Evolutionary conservation across 2,797 vertebrate genomes (phyloP).

Genomic region (Tokudaia muenninki): DNA sequence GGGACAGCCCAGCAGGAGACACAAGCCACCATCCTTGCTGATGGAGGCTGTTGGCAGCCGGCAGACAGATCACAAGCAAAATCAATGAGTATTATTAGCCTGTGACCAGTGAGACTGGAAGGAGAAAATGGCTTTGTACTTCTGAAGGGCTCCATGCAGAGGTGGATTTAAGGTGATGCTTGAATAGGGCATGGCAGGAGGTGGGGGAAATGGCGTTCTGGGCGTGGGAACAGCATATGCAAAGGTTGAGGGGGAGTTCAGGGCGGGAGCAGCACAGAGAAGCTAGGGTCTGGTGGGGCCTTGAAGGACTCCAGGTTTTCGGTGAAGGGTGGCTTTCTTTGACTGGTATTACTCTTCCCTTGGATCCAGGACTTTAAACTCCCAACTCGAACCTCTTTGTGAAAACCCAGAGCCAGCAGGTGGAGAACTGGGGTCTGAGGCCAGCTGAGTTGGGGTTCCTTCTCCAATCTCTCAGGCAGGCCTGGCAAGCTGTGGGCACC

Average conservation of each 20-base stretch:
- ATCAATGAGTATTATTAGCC: neutral
- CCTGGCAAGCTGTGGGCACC: slow-evolving; percentile 71
- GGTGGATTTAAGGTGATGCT: neutral
- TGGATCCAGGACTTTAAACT: slow-evolving; percentile 11
- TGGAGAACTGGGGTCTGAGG: slow-evolving; percentile 61
- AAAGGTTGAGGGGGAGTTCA: neutral
- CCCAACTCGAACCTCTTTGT: slow-evolving; percentile 31
- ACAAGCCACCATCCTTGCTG: neutral
- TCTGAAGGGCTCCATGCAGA: neutral
- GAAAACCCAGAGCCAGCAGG: slow-evolving; percentile 53
- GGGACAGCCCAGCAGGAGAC: neutral
- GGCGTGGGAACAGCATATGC: neutral
- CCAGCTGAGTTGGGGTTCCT: slow-evolving; percentile 51
- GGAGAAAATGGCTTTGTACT: neutral
- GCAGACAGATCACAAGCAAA: neutral
- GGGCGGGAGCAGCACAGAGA: neutral
- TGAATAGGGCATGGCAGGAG: neutral
- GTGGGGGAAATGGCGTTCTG: neutral
- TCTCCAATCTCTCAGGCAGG: neutral
- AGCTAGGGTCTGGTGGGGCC: neutral
- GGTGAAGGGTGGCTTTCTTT: slow-evolving; percentile 58
- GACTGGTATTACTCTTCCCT: neutral
- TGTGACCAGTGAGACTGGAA: neutral
- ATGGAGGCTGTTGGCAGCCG: neutral
- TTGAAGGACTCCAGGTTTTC: neutral